Evolutionary conservation across 2,888 invertebrate species (phyloP).

Genomic region (Cyclophora albipunctata): DNA sequence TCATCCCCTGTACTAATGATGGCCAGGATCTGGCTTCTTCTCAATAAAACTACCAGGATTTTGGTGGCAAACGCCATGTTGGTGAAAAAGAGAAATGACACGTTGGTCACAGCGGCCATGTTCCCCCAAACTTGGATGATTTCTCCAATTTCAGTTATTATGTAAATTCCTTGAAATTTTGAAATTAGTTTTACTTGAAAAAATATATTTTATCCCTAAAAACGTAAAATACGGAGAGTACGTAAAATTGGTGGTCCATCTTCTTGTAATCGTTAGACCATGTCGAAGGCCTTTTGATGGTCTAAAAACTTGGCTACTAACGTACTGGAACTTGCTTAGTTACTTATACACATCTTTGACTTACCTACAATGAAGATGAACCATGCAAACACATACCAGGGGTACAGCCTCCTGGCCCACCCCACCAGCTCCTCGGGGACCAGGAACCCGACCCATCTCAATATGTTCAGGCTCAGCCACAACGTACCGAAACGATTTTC

Average conservation of each 20-base stretch:
- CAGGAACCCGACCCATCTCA: slow-evolving; percentile 23
- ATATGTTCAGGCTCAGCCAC: slow-evolving; percentile 19
- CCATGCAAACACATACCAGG: slow-evolving; percentile 19
- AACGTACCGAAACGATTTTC: slow-evolving; percentile 19
- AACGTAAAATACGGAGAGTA: background rate
- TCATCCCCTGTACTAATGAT: slow-evolving; percentile 32
- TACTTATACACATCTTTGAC: background rate
- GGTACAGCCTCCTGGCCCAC: slow-evolving; percentile 3
- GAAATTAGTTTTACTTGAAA: background rate
- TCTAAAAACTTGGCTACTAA: too few species aligned
- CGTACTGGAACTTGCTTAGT: too few species aligned
- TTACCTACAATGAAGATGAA: slow-evolving; percentile 27
- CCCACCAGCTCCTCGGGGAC: slow-evolving; percentile 5
- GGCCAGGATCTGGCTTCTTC: slow-evolving; percentile 24
- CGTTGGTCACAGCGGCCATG: slow-evolving; percentile 43
- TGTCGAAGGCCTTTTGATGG: too few species aligned
- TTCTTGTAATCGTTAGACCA: too few species aligned
- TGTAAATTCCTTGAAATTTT: slow-evolving; percentile 37
- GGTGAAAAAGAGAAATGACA: slow-evolving; percentile 46
- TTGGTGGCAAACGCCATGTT: slow-evolving; percentile 41
- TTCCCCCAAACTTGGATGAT: slow-evolving; percentile 53
- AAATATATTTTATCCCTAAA: background rate
- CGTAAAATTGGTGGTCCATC: background rate
- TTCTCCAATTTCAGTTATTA: slow-evolving; percentile 50
- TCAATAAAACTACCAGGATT: slow-evolving; percentile 34